Evolutionary conservation across 2,888 invertebrate genomes (phyloP), one percentile per base, ranked within the genome.

Genomic region (Amaurobius ferox): DNA sequence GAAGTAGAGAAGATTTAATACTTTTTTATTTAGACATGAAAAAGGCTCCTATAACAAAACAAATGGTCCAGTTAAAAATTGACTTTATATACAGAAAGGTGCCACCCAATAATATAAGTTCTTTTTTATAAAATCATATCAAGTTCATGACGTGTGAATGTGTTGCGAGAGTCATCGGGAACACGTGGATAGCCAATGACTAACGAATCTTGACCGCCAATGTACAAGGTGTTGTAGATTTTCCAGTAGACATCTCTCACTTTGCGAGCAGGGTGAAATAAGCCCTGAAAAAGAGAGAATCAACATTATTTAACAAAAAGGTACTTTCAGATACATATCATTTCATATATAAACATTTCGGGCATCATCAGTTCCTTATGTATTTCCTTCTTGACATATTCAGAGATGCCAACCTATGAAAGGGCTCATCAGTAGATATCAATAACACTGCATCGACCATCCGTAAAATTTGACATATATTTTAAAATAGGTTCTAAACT

Each of bases 171-270:
- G 92, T 98, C 98, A 91, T 99, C 97, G 89, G 95, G 95, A 91
- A 99, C 96, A 89, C 98, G 93, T n/a, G 99, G 99, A 92, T 98
- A 99, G 19, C 98, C 98, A 66, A 97, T 97, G 32, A 99, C 98
- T 74, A 99, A 93, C 0, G 99, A 96, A 92, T 99, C 99, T 92
- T 99, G 99, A 7, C 98, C 98, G 30, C 99, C 99, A 90, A 99
- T 99, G 91, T 99, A 99, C 76, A 99, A 93, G 0, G 98, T 98
- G 93, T 99, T 99, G 92, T 99, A 99, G 89, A 98, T 98, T 92
- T 99, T 99, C 99, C 99, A 99, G 91, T 99, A 99, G 0, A 99
- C 99, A 91, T 99, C 99, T 32, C 99, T 95, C 0, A 99, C 99
- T 93, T 99, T 99, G 80, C 99, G 93, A 7, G 99, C 99, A 0